Base-by-base conservation (phyloP, 2,797 vertebrate genomes). In the Anableps anableps region DNA sequence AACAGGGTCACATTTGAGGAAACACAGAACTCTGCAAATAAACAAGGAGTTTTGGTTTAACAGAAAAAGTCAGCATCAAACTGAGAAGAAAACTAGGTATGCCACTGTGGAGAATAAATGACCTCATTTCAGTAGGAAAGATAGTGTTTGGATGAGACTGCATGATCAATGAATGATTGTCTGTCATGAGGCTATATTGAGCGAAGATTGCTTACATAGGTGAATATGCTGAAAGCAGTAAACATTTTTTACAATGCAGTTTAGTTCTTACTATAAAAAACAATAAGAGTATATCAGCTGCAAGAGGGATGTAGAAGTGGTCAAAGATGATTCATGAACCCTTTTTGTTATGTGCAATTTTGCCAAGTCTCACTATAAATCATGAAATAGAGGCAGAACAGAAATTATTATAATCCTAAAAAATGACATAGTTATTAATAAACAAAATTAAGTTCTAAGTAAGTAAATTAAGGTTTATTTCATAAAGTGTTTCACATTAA, bases 21-120 rank as follows among this genome's bases (percentile, higher is more conserved):
- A 77, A 55, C 76, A 76, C 83, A 85, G 79, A 88, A 80, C 72
- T 90, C 55, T 34, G 83, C 76, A 91, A 93, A 92, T 64, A 84
- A 53, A 29, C 21, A 16, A 73, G 16, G 79, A 48, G 62, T 71
- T 82, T 60, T 72, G 66, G 76, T 76, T 47, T 74, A 31, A 80
- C 77, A 83, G 84, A 36, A 19, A 83, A 87, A 81, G 38, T 85
- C 77, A 74, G 66, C 85, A 66, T 83, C 36, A 38, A 75, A 75
- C 66, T 86, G 83, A 83, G 83, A 88, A 81, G 55, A 78, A 76
- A 74, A 74, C 48, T 64, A 41, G 77, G 43, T 62, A 38, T 34
- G 51, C 68, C 73, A 70, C 29, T 79, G 41, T 36, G 71, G 75
- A 82, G 50, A 82, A 72, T 73, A 77, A 76, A 83, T 73, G 36